Percentiles rank a stretch among this genome's conserved stretches.
phyloP scores from a whole-genome alignment of 2,113 vertebrate species.

The Pedetes capensis region DNA sequence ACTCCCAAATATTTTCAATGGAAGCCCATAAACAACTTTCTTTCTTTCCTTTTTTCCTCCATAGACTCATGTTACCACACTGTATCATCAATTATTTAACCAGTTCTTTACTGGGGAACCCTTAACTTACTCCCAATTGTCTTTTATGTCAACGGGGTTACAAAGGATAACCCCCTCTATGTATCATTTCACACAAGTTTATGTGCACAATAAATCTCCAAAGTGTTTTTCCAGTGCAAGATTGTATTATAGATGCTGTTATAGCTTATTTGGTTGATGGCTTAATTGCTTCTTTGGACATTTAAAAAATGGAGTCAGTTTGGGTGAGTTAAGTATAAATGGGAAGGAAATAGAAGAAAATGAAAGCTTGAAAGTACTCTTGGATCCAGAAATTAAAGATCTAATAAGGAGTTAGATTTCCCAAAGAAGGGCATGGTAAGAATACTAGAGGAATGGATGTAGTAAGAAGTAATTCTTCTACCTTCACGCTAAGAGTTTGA shows the following conservation, averaged over 20 bases:
- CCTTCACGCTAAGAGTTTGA: rapidly evolving
- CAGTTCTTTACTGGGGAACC: not conserved
- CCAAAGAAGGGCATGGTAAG: not conserved
- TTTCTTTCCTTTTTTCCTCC: not conserved
- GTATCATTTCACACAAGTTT: not conserved
- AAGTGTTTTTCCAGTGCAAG: not conserved
- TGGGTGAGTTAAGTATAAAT: not conserved
- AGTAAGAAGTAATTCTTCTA: not conserved
- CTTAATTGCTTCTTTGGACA: not conserved
- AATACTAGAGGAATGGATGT: not conserved
- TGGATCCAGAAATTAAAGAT: not conserved
- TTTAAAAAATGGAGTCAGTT: not conserved
- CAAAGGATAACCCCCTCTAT: not conserved
- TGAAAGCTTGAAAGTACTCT: not conserved
- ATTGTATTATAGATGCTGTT: not conserved
- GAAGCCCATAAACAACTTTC: not conserved
- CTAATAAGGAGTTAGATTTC: not conserved
- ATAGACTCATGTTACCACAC: not conserved
- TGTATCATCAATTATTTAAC: not conserved
- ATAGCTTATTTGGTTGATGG: not conserved
- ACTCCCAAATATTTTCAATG: not conserved
- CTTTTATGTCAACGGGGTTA: not conserved
- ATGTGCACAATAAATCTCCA: not conserved
- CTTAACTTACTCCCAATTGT: not conserved
- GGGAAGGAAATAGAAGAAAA: not conserved